Percentiles rank a stretch among this genome's conserved stretches.
These are phyloP conservation scores for Drosophila differens DNA, from an alignment of 2,888 invertebrate genomes.

Conservation along the genomic window DNA sequence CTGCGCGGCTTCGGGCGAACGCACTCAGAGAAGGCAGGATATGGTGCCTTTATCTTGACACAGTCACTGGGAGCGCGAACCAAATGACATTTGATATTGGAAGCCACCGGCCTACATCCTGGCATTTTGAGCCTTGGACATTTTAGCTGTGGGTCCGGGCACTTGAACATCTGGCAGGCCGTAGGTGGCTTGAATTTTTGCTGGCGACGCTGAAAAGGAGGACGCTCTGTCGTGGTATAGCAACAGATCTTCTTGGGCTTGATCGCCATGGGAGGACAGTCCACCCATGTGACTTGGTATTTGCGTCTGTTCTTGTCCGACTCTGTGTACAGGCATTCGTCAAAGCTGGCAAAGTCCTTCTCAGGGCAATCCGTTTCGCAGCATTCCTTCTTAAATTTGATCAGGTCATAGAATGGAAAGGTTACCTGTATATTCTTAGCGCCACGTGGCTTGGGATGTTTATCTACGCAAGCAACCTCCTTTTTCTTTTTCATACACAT, in stretches of 20 bases:
- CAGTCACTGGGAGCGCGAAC: slow-evolving; percentile 18
- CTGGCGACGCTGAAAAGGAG: slow-evolving; percentile 49
- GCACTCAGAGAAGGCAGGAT: slow-evolving; percentile 67
- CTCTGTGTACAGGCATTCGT: slow-evolving; percentile 49
- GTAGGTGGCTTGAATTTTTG: slow-evolving; percentile 6
- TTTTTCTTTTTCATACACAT: slow-evolving; percentile 7
- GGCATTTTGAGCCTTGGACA: slow-evolving; percentile 44
- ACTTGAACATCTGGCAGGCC: slow-evolving; percentile 15
- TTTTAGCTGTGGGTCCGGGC: background rate
- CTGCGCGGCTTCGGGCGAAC: background rate
- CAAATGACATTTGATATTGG: slow-evolving; percentile 10
- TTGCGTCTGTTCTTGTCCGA: slow-evolving; percentile 68
- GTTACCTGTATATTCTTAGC: slow-evolving; percentile 8
- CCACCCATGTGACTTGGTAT: slow-evolving; percentile 80
- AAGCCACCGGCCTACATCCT: slow-evolving; percentile 22
- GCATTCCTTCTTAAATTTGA: slow-evolving; percentile 39
- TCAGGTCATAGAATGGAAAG: slow-evolving; percentile 48
- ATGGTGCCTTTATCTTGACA: slow-evolving; percentile 55
- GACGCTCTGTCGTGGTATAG: slow-evolving; percentile 18
- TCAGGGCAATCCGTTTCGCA: slow-evolving; percentile 52
- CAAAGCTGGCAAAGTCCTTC: slow-evolving; percentile 43
- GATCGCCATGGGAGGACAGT: slow-evolving; percentile 64
- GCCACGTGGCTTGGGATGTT: slow-evolving; percentile 31
- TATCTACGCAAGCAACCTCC: slow-evolving; percentile 2
- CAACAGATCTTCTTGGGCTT: slow-evolving; percentile 68